A percentile compares a stretch with the other conserved stretches of the same genome.
phyloP scores from a whole-genome alignment of 2,113 vertebrate genomes.

The Festucalex cinctus region DNA sequence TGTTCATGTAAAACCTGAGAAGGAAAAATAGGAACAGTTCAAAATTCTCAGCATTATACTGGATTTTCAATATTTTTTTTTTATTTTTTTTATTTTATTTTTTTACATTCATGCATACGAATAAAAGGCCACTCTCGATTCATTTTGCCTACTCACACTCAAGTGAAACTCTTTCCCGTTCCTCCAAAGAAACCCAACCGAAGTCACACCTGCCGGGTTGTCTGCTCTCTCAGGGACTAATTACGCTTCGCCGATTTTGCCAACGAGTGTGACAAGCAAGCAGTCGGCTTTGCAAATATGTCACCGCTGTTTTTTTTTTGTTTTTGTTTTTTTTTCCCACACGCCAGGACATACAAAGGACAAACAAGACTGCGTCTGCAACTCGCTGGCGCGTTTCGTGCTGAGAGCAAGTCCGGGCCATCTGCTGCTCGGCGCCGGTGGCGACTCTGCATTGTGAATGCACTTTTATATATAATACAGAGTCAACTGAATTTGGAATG shows the following conservation, averaged over 20 bases:
- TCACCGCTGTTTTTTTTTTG: not conserved
- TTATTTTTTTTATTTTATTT: too few species aligned
- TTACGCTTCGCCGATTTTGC: conserved; percentile 27
- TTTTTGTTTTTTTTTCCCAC: too few species aligned
- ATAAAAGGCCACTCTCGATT: not conserved
- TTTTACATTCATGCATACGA: too few species aligned
- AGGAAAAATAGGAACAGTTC: too few species aligned
- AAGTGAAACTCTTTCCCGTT: not conserved
- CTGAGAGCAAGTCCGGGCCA: not conserved
- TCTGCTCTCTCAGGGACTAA: conserved; percentile 6
- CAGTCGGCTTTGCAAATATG: not conserved
- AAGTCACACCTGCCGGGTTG: conserved; percentile 9
- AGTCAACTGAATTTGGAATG: not conserved
- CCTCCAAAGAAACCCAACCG: not conserved
- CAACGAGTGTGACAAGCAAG: conserved; percentile 13
- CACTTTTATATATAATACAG: not conserved
- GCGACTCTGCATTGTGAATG: not conserved
- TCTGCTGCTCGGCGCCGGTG: not conserved
- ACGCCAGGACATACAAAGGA: conserved; percentile 4
- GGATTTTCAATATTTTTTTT: too few species aligned
- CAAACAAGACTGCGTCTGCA: not conserved
- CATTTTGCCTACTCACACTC: not conserved
- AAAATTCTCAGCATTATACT: too few species aligned
- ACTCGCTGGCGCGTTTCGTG: not conserved
- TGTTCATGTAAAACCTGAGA: too few species aligned